These are phyloP conservation scores for Lateolabrax maculatus DNA, from an alignment of 2,797 vertebrate species.

Conservation along the genomic window DNA sequence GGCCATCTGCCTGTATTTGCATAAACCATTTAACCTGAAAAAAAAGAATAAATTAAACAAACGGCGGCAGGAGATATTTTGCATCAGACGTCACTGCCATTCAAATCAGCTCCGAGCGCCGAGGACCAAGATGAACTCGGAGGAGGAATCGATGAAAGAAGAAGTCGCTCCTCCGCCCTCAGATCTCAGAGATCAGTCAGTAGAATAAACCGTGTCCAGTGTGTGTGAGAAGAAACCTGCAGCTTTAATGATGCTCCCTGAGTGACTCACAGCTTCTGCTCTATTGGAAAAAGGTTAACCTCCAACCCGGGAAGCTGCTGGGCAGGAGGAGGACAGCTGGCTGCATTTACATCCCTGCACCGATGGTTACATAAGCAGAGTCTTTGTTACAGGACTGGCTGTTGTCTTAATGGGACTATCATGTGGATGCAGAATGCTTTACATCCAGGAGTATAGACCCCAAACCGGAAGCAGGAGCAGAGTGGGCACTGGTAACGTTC, in stretches of 20 bases:
- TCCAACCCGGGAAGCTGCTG: conserved; percentile 16
- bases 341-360: neutral
- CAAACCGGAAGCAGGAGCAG: no score
- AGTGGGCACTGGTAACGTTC: no score
- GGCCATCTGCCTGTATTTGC: conserved; percentile 22
- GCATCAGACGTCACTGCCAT: conserved; percentile 25
- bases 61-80: conserved; percentile 27
- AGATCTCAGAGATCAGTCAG: neutral
- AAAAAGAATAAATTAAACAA: conserved; percentile 32
- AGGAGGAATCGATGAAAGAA: neutral
- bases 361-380: neutral
- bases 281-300: conserved; percentile 13
- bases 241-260: neutral
- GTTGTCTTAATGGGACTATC: no score
- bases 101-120: neutral
- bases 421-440: no score
- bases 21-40: conserved; percentile 15
- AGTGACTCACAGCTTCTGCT: conserved; percentile 23
- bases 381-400: neutral
- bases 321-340: neutral
- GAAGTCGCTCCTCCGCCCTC: neutral
- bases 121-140: conserved; percentile 2
- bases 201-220: neutral
- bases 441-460: no score
- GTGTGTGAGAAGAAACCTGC: conserved; percentile 19